Evolutionary conservation across 2,888 invertebrate genomes (phyloP), one percentile per base, ranked within the genome.

Genomic region (Deroplatys truncata): DNA sequence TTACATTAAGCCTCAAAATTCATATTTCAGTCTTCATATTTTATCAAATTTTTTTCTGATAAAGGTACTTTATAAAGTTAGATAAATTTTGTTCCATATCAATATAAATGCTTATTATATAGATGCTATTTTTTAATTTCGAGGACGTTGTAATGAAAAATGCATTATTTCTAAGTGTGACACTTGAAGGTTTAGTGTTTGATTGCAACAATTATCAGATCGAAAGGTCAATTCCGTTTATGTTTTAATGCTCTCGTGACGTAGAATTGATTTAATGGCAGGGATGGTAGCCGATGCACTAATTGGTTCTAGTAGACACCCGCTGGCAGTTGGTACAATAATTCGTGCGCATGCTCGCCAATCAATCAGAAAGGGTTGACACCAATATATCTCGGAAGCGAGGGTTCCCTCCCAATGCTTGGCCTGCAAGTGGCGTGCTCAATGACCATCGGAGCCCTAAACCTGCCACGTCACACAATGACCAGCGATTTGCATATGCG

Each of bases 321-420:
- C 82, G 87, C 87, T 35, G 35, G 28, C 85, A 49, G 85, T 29
- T 85, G 56, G 28, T 28, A 16, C n/a, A 28, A 85, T 56, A 49
- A 49, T 85, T 49, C 16, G 56, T 28, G 49, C 49, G 85, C 87
- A 87, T 83, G 72, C 35, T 82, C n/a, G 35, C 87, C 87, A 87
- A 87, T 87, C 87, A 87, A 87, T 87, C 87, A 87, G 31, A 25
- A 82, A 7, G 56, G 56, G 56, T 20, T 87, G 82, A 85, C 85
- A 85, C 85, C 85, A 49, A 85, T 85, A 72, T 87, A 87, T 87
- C 86, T 86, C 56, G 56, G 56, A 56, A 56, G 56, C 16, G 56
- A 16, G 15, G 20, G 9, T 25, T 28, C 49, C 85, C 84, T 28
- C 49, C 85, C 84, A 85, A 86, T 29, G 29, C n/a, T 28, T 25